Base-by-base conservation (phyloP, 1,140 invertebrate genomes). In the Diachasma alloeum region DNA sequence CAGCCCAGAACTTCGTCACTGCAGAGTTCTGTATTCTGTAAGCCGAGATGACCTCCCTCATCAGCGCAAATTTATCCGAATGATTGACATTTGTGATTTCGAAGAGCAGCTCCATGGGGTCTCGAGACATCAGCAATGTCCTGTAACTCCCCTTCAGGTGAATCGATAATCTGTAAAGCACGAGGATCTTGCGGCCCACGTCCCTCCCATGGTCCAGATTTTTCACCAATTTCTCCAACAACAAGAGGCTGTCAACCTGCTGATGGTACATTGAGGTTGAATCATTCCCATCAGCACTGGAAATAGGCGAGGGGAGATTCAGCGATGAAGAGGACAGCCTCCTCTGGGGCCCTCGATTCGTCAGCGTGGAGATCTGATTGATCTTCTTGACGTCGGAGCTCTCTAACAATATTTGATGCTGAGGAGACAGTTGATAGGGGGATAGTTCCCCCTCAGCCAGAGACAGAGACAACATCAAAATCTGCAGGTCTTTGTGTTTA, bases 101-200 rank as follows among this genome's bases (percentile, higher is more conserved):
- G 78, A 91, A 90, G 9, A 93, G 81, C 70, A 93, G 86, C 69
- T 87, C 83, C 22, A 89, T 85, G 0, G 91, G 88, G 84, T 93
- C 89, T 69, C 88, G 88, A 22, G 90, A 86, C 0, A 87, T 83
- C 37, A 93, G 76, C 44, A 93, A 83, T 44, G 90, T 86, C 71
- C 91, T 80, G 83, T 93, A 93, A 46, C 88, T 89, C 79, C 90
- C 91, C 42, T 91, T 90, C 67, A 92, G 81, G 72, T 91, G 90
- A 74, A 90, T 82, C 36, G 92, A 90, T 1, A 93, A 88, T 72
- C 91, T 87, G 79, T 91, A 92, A 42, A 89, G 90, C 53, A 91
- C 82, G 1, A 92, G 85, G 78, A 93, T 88, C 72, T 90, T 90
- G 4, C 88, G 86, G 1, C 88, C 92, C 48, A 91, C 87, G 72